These are phyloP conservation scores for Seriola quinqueradiata DNA, from an alignment of 2,113 vertebrate species.

Conservation along the genomic window DNA sequence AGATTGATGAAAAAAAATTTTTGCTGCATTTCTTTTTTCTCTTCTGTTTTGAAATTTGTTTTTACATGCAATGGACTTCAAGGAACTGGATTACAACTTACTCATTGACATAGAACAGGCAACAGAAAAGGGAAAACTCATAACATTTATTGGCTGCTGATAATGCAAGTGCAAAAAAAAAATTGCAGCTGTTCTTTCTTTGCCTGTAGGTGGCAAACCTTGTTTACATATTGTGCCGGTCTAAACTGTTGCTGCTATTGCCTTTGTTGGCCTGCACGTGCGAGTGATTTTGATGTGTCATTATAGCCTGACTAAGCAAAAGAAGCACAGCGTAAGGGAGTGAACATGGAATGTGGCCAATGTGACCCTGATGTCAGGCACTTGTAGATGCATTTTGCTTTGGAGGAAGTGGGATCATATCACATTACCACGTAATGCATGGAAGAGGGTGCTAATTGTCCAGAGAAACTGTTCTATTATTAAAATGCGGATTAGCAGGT, in stretches of 20 bases:
- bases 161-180: background rate
- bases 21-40: background rate
- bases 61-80: background rate
- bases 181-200: background rate
- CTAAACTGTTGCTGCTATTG: background rate
- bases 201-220: constrained; percentile 3
- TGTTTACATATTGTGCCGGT: background rate
- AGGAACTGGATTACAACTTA: background rate
- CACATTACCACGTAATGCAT: background rate
- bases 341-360: background rate
- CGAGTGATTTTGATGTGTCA: background rate
- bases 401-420: background rate
- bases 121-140: background rate
- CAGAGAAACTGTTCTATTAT: background rate
- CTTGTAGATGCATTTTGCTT: background rate
- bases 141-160: background rate
- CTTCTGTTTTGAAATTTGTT: background rate
- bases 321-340: no score
- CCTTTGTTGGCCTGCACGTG: no score
- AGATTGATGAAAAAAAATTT: background rate
- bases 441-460: background rate
- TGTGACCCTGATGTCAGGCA: background rate
- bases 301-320: background rate
- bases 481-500: background rate
- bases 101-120: background rate